Percentiles rank a stretch among this genome's conserved stretches.
Evolutionary conservation across 2,888 invertebrate genomes (phyloP).

Genomic region (Callyntrura sp.): DNA sequence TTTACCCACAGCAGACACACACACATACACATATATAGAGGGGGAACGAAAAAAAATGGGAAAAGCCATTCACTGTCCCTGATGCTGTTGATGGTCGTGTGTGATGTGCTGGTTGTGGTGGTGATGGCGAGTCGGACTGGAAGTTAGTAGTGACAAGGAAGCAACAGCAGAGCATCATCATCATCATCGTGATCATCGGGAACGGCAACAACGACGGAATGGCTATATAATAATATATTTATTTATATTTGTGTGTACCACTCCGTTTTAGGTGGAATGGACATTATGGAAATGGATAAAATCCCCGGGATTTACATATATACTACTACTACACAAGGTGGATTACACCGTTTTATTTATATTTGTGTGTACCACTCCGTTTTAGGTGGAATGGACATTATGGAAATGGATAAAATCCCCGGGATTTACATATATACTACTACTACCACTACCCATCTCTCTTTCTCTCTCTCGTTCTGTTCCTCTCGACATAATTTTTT

Average conservation of each 20-base stretch:
- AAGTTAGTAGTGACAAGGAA: neutral
- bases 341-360: too few species aligned
- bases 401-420: neutral
- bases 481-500: neutral
- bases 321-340: too few species aligned
- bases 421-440: too few species aligned
- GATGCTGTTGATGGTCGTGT: neutral
- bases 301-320: too few species aligned
- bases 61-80: constrained; percentile 12
- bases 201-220: neutral
- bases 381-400: neutral
- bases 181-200: too few species aligned
- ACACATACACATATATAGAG: neutral
- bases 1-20: neutral
- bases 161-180: too few species aligned
- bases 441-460: neutral
- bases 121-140: neutral
- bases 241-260: neutral
- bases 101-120: neutral
- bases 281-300: neutral
- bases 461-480: neutral
- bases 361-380: neutral
- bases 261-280: neutral
- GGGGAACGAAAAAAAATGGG: neutral
- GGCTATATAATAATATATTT: neutral